Conservation (phyloP, 2,113 vertebrate species). For the Clarias gariepinus region DNA sequence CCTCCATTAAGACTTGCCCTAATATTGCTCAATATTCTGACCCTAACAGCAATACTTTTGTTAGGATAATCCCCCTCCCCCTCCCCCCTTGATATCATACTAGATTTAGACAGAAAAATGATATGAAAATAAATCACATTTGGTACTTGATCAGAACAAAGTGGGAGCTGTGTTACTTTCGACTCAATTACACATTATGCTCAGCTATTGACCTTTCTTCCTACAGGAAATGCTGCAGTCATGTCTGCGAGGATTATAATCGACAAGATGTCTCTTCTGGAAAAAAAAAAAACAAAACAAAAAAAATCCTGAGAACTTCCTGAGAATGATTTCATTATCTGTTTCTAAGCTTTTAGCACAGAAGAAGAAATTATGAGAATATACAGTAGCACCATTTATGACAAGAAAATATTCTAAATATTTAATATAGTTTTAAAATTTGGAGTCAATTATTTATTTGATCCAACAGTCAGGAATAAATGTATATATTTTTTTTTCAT, state of each 20-base stretch:
- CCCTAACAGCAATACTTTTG: slow-evolving; percentile 67
- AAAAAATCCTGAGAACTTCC: slow-evolving; percentile 64
- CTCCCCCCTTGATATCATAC: slow-evolving; percentile 47
- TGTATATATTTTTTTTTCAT: neutral
- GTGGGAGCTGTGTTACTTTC: slow-evolving; percentile 67
- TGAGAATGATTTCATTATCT: slow-evolving; percentile 76
- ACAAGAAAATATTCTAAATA: slow-evolving; percentile 39
- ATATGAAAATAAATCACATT: slow-evolving; percentile 79
- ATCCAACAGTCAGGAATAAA: slow-evolving; percentile 33
- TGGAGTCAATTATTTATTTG: slow-evolving; percentile 29
- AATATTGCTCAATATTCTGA: slow-evolving; percentile 73
- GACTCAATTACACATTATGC: slow-evolving; percentile 81
- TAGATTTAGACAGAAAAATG: slow-evolving; percentile 69
- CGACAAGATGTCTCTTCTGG: slow-evolving; percentile 82
- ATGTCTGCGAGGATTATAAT: slow-evolving; percentile 77
- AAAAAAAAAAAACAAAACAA: slow-evolving; percentile 75
- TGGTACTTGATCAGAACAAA: slow-evolving; percentile 73
- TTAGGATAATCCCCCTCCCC: slow-evolving; percentile 14
- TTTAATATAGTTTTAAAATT: slow-evolving; percentile 23
- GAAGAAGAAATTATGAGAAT: slow-evolving; percentile 69
- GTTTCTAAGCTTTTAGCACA: slow-evolving; percentile 60
- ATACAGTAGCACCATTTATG: slow-evolving; percentile 66
- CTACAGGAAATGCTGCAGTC: slow-evolving; percentile 78
- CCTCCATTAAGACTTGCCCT: slow-evolving; percentile 63
- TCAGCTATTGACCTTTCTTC: slow-evolving; percentile 81